Evolutionary conservation across 2,888 invertebrate genomes (phyloP).

Genomic region (Tricholauxania praeusta): DNA sequence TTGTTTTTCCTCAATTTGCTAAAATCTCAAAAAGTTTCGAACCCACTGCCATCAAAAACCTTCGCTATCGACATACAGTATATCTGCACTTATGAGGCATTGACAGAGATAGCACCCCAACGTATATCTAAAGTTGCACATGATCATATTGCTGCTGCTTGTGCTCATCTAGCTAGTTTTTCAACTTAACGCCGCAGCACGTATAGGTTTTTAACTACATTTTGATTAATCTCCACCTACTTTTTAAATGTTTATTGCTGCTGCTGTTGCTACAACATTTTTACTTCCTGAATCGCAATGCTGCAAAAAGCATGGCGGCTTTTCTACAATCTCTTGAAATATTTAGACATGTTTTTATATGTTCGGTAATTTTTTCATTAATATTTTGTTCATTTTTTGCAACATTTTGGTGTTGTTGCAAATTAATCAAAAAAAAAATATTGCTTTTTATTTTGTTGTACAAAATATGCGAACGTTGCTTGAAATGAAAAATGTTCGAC

Average conservation of each 20-base stretch:
- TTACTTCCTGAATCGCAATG: slow-evolving; percentile 45
- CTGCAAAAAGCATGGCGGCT: not conserved
- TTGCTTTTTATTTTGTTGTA: not conserved
- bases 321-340: slow-evolving; percentile 1
- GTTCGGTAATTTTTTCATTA: slow-evolving; percentile 4
- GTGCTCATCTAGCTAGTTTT: no score
- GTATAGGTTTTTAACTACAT: slow-evolving; percentile 18
- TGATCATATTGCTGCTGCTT: no score
- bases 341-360: slow-evolving; percentile 6
- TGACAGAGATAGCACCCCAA: no score
- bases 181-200: not conserved
- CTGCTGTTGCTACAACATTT: slow-evolving; percentile 7
- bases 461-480: slow-evolving; percentile 33
- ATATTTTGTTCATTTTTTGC: slow-evolving; percentile 1
- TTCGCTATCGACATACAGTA: no score
- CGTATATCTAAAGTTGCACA: no score
- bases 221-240: slow-evolving; percentile 38
- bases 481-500: slow-evolving; percentile 55
- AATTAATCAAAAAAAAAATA: slow-evolving; percentile 11
- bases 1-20: no score
- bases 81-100: no score
- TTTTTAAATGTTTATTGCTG: slow-evolving; percentile 8
- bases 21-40: no score
- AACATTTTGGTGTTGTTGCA: slow-evolving; percentile 17
- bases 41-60: no score